A percentile compares a stretch with the other conserved stretches of the same genome.
These are phyloP conservation scores for Brachionus rotundiformis DNA, from an alignment of 1,140 invertebrate genomes.

Conservation along the genomic window DNA sequence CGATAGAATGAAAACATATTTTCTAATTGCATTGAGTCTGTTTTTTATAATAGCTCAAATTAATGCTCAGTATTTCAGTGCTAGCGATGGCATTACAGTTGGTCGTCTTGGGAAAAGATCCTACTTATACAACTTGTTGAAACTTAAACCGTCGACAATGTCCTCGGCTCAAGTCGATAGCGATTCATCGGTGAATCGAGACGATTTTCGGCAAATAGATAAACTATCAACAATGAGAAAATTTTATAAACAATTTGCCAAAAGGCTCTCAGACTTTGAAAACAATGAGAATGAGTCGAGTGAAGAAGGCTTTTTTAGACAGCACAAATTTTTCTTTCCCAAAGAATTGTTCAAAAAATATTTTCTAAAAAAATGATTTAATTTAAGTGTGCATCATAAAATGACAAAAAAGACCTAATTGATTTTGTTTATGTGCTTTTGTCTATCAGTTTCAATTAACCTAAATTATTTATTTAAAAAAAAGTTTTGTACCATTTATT, in stretches of 20 bases:
- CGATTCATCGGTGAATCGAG: slow-evolving; percentile 5
- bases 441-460: slow-evolving; percentile 9
- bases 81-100: slow-evolving; percentile 39
- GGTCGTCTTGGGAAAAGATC: slow-evolving; percentile 39
- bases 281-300: background rate
- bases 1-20: background rate
- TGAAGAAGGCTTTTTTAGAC: background rate
- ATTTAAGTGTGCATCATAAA: background rate
- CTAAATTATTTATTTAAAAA: background rate
- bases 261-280: background rate
- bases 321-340: background rate
- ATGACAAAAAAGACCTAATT: background rate
- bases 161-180: background rate
- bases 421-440: slow-evolving; percentile 20
- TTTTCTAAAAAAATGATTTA: background rate
- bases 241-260: slow-evolving; percentile 14
- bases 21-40: background rate
- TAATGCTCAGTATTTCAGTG: slow-evolving; percentile 46
- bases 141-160: background rate
- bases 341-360: background rate
- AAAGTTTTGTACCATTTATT: background rate
- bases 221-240: slow-evolving; percentile 24
- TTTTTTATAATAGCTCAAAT: background rate
- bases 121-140: slow-evolving; percentile 38
- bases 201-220: slow-evolving; percentile 7